These are phyloP conservation scores for Callithrix jacchus DNA, from an alignment of 2,113 vertebrate genomes.

Conservation along the genomic window DNA sequence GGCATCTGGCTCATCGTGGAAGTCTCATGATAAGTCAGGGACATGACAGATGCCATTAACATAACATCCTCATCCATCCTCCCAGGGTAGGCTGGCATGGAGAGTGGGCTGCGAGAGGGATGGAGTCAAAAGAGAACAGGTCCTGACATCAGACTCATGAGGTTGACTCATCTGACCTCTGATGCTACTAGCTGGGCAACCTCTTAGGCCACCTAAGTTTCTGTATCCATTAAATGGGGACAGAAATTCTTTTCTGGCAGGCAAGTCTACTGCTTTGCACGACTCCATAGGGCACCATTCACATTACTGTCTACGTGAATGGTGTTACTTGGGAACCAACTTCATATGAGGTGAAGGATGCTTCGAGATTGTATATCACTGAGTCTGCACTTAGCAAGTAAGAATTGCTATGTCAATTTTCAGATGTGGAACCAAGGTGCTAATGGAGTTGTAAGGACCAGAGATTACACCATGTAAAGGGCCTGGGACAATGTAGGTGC, in stretches of 20 bases:
- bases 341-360: background rate
- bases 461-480: background rate
- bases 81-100: background rate
- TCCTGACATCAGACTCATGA: background rate
- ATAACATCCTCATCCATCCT: constrained; percentile 43
- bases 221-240: background rate
- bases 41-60: constrained; percentile 58
- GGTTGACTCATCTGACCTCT: background rate
- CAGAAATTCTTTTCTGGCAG: background rate
- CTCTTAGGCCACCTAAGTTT: background rate
- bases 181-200: background rate
- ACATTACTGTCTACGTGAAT: background rate
- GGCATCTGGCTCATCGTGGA: constrained; percentile 45
- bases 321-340: background rate
- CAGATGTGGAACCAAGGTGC: background rate
- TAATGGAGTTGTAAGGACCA: background rate
- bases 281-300: background rate
- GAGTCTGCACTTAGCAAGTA: background rate
- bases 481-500: background rate
- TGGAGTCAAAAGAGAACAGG: background rate
- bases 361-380: background rate
- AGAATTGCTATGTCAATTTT: background rate
- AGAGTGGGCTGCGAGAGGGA: background rate
- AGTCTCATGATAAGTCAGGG: constrained; percentile 47
- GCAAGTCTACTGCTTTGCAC: background rate